Base-by-base conservation (phyloP, 2,113 vertebrate genomes). In the Mus spicilegus region DNA sequence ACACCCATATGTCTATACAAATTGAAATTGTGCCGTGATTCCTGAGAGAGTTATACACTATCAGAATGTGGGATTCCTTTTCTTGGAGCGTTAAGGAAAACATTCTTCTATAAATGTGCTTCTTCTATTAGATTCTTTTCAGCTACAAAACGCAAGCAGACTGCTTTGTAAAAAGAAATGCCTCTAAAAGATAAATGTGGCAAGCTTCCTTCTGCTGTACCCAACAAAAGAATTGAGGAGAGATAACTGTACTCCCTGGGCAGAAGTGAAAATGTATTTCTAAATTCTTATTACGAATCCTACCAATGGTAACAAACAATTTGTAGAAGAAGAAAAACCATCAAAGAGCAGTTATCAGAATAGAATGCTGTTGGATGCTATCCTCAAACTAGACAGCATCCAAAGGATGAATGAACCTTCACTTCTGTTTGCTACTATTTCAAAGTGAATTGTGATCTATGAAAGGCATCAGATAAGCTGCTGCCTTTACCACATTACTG, bases 221-320 rank as follows among this genome's bases (percentile, higher is more conserved):
- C 67, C 98, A 89, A 97, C 96, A 98, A 98, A 81, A 94, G 90
- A 97, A 90, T 87, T 98, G 92, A 94, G 96, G 95, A 98, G 97
- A 96, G 36, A 96, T 97, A 98, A 98, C 95, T 98, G 96, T 96
- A 89, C 76, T 96, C 69, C 94, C 92, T 97, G 96, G 96, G 94
- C 97, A 96, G 84, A 92, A 97, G 33, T 84, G 80, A 98, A 98
- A 97, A 95, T 0, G 0, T 17, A 80, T 97, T 92, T 96, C 82
- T 97, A 97, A 97, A 98, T 94, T 97, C 91, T 95, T 89, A 90
- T 91, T 97, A 69, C 96, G 91, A 98, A 82, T 95, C 72, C 93
- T 65, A 93, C 51, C 94, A 98, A 97, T 87, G 88, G 90, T 73
- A 98, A 89, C 86, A 90, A 96, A 97, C 70, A 85, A 56, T 96